phyloP scores from a whole-genome alignment of 2,797 vertebrate genomes.

The Periophthalmus magnuspinnatus region DNA sequence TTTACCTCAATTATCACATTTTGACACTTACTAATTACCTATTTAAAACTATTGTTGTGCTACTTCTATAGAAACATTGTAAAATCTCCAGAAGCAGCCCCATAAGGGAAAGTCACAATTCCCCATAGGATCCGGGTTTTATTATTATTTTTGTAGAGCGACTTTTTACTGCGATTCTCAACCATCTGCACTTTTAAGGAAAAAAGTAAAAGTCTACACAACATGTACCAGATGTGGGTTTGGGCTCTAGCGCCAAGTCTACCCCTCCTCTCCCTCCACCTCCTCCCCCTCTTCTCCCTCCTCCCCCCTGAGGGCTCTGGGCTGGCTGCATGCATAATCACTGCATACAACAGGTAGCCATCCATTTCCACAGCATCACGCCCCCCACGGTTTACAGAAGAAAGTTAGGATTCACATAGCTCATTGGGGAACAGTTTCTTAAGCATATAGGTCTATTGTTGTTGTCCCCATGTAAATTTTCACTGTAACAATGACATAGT shows the following conservation, averaged over 20 bases:
- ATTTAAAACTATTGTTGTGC: background rate
- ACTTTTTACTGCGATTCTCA: conserved; percentile 57
- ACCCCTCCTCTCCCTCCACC: conserved; percentile 51
- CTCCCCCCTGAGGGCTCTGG: conserved; percentile 66
- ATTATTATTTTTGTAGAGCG: conserved; percentile 39
- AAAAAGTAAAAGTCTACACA: conserved; percentile 52
- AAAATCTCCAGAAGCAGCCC: conserved; percentile 42
- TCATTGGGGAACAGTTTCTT: conserved; percentile 37
- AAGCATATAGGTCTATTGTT: conserved; percentile 53
- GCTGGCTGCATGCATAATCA: conserved; percentile 71
- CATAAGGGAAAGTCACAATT: conserved; percentile 38
- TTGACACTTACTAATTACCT: background rate
- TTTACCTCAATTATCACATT: background rate
- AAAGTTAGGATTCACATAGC: conserved; percentile 36
- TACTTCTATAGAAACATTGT: conserved; percentile 28
- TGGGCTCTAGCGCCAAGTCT: conserved; percentile 67
- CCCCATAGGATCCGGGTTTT: conserved; percentile 40
- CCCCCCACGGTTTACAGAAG: conserved; percentile 45
- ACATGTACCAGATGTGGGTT: conserved; percentile 78
- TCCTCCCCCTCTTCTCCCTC: conserved; percentile 38
- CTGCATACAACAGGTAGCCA: conserved; percentile 78
- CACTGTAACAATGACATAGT: conserved; percentile 66
- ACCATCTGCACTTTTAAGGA: conserved; percentile 65
- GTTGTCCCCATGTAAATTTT: conserved; percentile 37
- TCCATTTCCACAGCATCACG: conserved; percentile 53